These are phyloP conservation scores for Mus pahari DNA, from an alignment of 2,113 vertebrate species.

Conservation along the genomic window DNA sequence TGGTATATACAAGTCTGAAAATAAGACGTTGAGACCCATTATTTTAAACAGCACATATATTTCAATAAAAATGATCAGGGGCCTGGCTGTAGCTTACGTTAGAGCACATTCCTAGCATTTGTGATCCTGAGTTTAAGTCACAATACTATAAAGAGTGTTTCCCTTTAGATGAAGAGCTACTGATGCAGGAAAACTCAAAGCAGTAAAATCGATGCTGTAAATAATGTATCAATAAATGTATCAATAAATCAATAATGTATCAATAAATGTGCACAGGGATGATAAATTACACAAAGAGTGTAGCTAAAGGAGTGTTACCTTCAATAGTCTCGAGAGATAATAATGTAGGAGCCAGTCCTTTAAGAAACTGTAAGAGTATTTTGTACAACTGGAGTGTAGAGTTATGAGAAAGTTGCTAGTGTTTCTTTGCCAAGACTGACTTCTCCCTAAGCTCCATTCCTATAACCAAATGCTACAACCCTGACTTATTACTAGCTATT, in stretches of 20 bases:
- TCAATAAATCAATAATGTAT: no score
- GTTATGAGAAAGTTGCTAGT: not conserved
- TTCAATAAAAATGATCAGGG: not conserved
- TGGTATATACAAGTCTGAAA: not conserved
- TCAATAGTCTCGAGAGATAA: not conserved
- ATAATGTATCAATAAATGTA: not conserved
- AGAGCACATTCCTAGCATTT: not conserved
- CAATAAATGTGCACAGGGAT: not conserved
- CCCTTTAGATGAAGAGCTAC: not conserved
- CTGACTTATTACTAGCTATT: not conserved
- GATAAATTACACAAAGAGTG: not conserved
- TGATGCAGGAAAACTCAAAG: not conserved
- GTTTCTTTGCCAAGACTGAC: not conserved
- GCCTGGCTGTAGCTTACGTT: not conserved
- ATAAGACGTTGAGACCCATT: not conserved
- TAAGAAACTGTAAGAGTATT: not conserved
- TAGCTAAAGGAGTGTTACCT: not conserved
- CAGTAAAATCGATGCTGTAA: not conserved
- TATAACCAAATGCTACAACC: not conserved
- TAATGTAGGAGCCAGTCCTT: not conserved
- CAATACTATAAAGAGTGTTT: not conserved
- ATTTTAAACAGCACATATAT: not conserved
- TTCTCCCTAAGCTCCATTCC: not conserved
- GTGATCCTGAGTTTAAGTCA: not conserved
- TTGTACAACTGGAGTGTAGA: not conserved